phyloP scores from a whole-genome alignment of 37 sponge, comb jelly and placozoan genomes.

The Halichondria panicea region DNA sequence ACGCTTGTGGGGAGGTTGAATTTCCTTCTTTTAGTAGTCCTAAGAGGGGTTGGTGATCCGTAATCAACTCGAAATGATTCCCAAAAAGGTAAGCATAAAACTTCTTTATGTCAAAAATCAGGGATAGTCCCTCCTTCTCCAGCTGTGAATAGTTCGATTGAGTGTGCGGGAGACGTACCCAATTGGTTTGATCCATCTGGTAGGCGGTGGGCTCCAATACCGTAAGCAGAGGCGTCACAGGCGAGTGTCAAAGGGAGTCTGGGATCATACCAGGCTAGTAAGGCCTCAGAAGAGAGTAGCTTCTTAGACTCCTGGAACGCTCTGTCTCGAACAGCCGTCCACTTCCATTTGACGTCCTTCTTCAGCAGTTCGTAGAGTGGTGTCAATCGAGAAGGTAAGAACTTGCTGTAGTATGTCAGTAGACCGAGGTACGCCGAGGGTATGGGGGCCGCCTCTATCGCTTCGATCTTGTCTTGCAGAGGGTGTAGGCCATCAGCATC shows the following conservation, averaged over 20 bases:
- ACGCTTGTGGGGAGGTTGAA: conserved; percentile 12
- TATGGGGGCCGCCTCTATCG: conserved; percentile 14
- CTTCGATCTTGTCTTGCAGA: conserved; percentile 4
- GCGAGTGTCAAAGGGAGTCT: conserved; percentile 3
- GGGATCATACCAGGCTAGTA: conserved; percentile 30
- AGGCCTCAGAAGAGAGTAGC: neutral
- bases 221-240: conserved; percentile 29
- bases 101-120: conserved; percentile 23
- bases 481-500: conserved; percentile 6
- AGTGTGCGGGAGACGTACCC: conserved; percentile 17
- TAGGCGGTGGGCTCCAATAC: conserved; percentile 22
- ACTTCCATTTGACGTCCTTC: conserved; percentile 16
- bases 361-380: conserved; percentile 17
- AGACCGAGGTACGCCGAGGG: conserved; percentile 1
- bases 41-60: conserved; percentile 29
- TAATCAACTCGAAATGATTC: neutral
- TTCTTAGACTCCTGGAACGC: conserved; percentile 29
- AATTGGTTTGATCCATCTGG: conserved; percentile 22
- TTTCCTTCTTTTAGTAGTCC: conserved; percentile 8
- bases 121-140: conserved; percentile 35
- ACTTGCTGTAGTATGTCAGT: conserved; percentile 14
- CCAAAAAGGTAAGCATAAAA: conserved; percentile 32
- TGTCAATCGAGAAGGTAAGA: neutral
- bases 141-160: conserved; percentile 12
- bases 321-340: neutral